Evolutionary conservation across 2,113 vertebrate genomes (phyloP).

Genomic region (Sminthopsis crassicaudata): DNA sequence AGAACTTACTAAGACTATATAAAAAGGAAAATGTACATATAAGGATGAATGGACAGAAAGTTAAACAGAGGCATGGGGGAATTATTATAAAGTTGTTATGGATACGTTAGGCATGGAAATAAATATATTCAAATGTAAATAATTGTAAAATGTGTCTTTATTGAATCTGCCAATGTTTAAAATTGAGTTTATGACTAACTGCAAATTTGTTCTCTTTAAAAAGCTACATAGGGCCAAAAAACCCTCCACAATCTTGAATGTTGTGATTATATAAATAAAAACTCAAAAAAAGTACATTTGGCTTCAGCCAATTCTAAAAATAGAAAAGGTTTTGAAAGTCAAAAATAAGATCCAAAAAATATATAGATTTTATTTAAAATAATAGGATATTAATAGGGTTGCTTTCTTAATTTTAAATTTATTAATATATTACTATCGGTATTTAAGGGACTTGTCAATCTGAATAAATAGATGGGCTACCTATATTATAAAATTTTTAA

Average conservation of each 20-base stretch:
- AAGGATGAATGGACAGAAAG: background rate
- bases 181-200: background rate
- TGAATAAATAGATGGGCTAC: background rate
- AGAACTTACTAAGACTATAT: background rate
- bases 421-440: background rate
- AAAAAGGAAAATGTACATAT: background rate
- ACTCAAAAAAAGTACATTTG: background rate
- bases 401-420: background rate
- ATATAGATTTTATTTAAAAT: background rate
- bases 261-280: background rate
- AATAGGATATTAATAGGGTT: background rate
- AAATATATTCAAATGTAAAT: background rate
- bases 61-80: background rate
- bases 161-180: background rate
- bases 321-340: background rate
- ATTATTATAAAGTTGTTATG: background rate
- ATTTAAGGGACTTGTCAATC: background rate
- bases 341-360: background rate
- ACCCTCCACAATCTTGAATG: background rate
- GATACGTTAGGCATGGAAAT: background rate
- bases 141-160: background rate
- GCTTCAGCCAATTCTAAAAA: background rate
- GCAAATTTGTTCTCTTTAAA: background rate
- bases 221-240: background rate
- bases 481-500: background rate